These are phyloP conservation scores for Acanthochromis polyacanthus DNA, from an alignment of 2,113 vertebrate genomes.

Conservation along the genomic window DNA sequence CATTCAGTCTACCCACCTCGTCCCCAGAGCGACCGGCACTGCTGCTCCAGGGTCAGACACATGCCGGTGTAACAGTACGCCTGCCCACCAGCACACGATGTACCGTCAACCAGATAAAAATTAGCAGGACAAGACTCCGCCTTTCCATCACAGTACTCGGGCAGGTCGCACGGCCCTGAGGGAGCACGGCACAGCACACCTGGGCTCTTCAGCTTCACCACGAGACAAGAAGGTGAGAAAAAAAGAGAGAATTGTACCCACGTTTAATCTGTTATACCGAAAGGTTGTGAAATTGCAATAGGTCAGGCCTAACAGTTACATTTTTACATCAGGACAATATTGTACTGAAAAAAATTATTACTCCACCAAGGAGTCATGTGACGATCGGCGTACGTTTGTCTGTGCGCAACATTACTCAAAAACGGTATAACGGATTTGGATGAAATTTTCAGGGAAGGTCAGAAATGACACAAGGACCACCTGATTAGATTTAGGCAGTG, in stretches of 20 bases:
- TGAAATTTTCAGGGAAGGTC: too few relatives aligned
- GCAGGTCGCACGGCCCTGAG: conserved; percentile 91
- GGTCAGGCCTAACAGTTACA: neutral
- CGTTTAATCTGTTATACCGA: too few relatives aligned
- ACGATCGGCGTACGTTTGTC: too few relatives aligned
- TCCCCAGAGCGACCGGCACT: conserved; percentile 95
- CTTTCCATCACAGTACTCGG: conserved; percentile 93
- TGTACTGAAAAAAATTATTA: too few relatives aligned
- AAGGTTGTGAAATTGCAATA: neutral
- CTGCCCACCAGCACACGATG: conserved; percentile 83
- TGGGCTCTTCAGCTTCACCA: conserved; percentile 87
- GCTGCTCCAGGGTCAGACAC: conserved; percentile 94
- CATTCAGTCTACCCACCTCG: conserved; percentile 68
- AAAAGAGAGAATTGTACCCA: neutral
- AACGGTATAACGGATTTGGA: too few relatives aligned
- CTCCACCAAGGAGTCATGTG: too few relatives aligned
- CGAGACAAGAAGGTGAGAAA: neutral
- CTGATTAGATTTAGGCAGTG: too few relatives aligned
- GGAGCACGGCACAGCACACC: conserved; percentile 89
- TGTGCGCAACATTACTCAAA: too few relatives aligned
- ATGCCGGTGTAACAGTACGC: conserved; percentile 98
- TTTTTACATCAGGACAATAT: neutral
- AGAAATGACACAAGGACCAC: too few relatives aligned
- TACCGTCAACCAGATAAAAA: conserved; percentile 92
- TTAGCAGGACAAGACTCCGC: conserved; percentile 92